Percentiles rank a stretch among this genome's conserved stretches.
Conservation (phyloP, 2,888 invertebrate genomes). For the Acanthacorydalis orientalis region DNA sequence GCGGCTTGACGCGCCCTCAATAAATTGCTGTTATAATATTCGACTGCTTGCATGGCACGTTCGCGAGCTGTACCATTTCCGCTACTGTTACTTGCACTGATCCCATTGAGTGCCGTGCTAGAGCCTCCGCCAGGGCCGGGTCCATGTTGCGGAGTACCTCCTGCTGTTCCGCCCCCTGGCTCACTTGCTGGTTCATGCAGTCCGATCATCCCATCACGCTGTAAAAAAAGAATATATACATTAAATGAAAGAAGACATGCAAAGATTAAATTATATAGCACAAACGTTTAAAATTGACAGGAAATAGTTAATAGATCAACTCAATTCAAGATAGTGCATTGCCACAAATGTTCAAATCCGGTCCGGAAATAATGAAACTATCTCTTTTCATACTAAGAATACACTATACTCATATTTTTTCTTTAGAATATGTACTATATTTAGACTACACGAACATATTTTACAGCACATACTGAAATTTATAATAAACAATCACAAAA, state of each 20-base stretch:
- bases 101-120: neutral
- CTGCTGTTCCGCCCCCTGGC: slow-evolving; percentile 6
- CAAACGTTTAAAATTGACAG: no score
- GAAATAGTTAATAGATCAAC: no score
- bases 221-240: slow-evolving; percentile 13
- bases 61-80: slow-evolving; percentile 18
- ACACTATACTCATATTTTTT: no score
- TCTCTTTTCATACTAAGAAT: no score
- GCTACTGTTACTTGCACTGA: neutral
- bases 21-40: slow-evolving; percentile 35
- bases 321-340: no score
- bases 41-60: slow-evolving; percentile 31
- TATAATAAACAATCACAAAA: no score
- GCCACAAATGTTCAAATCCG: no score
- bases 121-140: neutral
- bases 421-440: no score
- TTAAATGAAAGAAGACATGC: neutral
- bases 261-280: neutral
- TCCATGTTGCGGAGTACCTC: slow-evolving; percentile 10
- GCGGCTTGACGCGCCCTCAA: slow-evolving; percentile 29
- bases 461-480: no score
- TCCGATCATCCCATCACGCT: slow-evolving; percentile 33
- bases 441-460: no score
- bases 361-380: no score
- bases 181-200: slow-evolving; percentile 23